A percentile compares a stretch with the other conserved stretches of the same genome.
phyloP scores from a whole-genome alignment of 2,113 vertebrate species.

The Proteles cristata region DNA sequence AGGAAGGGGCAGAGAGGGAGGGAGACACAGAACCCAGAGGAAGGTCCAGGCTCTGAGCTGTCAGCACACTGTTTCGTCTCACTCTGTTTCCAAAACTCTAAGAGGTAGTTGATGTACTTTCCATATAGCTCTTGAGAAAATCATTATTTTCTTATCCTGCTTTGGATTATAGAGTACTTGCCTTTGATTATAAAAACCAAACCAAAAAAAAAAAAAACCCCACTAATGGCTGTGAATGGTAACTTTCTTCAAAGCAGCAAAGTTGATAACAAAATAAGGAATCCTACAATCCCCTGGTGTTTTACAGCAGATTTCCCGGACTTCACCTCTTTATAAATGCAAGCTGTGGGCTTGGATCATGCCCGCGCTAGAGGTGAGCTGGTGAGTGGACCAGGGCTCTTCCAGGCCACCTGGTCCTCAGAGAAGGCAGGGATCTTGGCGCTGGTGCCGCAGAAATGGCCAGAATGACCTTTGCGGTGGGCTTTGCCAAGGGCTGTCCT shows the following conservation, averaged over 20 bases:
- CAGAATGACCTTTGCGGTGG: not conserved
- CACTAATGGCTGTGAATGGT: not conserved
- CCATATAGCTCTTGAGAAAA: not conserved
- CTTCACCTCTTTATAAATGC: not conserved
- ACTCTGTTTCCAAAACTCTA: not conserved
- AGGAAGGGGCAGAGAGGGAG: too few species aligned
- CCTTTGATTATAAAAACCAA: not conserved
- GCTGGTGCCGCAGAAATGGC: not conserved
- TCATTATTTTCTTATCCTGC: not conserved
- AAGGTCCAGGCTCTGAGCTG: too few species aligned
- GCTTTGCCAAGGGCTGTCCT: not conserved
- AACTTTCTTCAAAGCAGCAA: not conserved
- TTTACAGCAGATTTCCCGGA: not conserved
- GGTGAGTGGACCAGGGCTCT: not conserved
- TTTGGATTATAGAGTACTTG: not conserved
- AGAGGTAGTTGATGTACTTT: not conserved
- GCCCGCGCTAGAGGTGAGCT: not conserved
- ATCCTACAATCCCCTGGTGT: not conserved
- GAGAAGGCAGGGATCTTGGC: not conserved
- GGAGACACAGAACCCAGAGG: too few species aligned
- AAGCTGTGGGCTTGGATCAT: not conserved
- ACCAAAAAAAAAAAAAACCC: too few species aligned
- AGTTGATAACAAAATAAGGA: not conserved
- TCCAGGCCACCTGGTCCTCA: too few species aligned
- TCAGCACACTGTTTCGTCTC: not conserved